These are phyloP conservation scores for Acronicta aceris DNA, from an alignment of 2,888 invertebrate species.

Conservation along the genomic window DNA sequence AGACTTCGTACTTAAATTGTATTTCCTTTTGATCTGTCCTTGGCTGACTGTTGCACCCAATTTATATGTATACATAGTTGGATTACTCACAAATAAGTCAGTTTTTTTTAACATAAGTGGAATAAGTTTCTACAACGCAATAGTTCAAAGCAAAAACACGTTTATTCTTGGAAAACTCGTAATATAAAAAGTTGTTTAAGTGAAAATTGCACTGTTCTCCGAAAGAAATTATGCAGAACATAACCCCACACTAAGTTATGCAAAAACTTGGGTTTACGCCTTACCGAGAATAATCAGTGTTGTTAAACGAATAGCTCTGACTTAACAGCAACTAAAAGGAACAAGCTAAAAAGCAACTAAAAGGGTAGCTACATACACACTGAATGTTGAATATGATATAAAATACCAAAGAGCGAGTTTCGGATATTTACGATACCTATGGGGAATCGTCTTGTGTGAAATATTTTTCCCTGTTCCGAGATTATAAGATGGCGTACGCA, in stretches of 20 bases:
- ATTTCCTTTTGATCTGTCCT: no score
- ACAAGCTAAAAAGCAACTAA: neutral
- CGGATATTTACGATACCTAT: constrained; percentile 45
- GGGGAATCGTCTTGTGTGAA: constrained; percentile 49
- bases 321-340: constrained; percentile 7
- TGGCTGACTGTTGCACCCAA: no score
- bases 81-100: no score
- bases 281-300: constrained; percentile 36
- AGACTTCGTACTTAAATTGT: no score
- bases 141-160: neutral
- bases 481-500: constrained; percentile 22
- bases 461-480: constrained; percentile 26
- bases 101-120: neutral
- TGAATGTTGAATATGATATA: constrained; percentile 26
- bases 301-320: constrained; percentile 36
- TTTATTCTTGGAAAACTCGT: constrained; percentile 25
- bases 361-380: constrained; percentile 6
- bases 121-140: constrained; percentile 1
- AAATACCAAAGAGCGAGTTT: constrained; percentile 29
- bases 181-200: constrained; percentile 37
- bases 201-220: constrained; percentile 32
- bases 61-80: no score
- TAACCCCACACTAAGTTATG: constrained; percentile 42
- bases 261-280: constrained; percentile 38
- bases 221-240: constrained; percentile 46